Evolutionary conservation across 2,888 invertebrate genomes (phyloP).

Genomic region (Polydesmus complanatus): DNA sequence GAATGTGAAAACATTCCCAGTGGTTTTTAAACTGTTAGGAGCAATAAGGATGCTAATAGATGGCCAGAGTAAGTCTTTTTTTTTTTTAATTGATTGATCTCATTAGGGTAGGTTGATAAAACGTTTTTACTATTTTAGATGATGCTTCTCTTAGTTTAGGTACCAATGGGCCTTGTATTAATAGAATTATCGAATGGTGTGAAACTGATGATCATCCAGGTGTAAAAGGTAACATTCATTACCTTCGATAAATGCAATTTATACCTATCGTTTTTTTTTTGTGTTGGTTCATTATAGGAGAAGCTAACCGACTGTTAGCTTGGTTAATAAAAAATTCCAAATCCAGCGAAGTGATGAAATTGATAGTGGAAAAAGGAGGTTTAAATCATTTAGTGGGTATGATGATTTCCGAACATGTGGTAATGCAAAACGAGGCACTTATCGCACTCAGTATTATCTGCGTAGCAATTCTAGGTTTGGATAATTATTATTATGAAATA

Average conservation of each 20-base stretch:
- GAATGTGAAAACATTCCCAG: constrained; percentile 50
- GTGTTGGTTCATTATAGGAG: constrained; percentile 27
- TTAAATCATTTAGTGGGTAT: constrained; percentile 63
- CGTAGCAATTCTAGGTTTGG: constrained; percentile 12
- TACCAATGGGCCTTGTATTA: constrained; percentile 45
- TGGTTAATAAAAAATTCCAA: constrained; percentile 57
- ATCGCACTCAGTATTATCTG: constrained; percentile 17
- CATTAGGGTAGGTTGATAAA: too few relatives aligned
- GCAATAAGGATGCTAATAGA: constrained; percentile 74
- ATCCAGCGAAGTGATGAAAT: constrained; percentile 33
- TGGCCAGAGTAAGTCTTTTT: constrained; percentile 39
- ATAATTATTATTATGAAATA: background rate
- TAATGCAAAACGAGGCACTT: constrained; percentile 45
- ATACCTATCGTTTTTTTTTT: background rate
- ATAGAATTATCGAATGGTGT: constrained; percentile 58
- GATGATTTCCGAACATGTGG: constrained; percentile 64
- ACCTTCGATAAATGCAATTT: background rate
- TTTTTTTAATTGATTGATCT: too few relatives aligned
- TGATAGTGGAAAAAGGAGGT: constrained; percentile 45
- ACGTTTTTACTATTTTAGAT: constrained; percentile 39
- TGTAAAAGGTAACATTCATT: constrained; percentile 45
- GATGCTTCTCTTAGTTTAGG: constrained; percentile 54
- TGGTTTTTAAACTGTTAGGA: constrained; percentile 72
- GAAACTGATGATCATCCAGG: constrained; percentile 63
- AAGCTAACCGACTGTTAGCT: constrained; percentile 32